A percentile compares a stretch with the other conserved stretches of the same genome.
Conservation (phyloP, 2,113 vertebrate genomes). For the Corythaixoides concolor region DNA sequence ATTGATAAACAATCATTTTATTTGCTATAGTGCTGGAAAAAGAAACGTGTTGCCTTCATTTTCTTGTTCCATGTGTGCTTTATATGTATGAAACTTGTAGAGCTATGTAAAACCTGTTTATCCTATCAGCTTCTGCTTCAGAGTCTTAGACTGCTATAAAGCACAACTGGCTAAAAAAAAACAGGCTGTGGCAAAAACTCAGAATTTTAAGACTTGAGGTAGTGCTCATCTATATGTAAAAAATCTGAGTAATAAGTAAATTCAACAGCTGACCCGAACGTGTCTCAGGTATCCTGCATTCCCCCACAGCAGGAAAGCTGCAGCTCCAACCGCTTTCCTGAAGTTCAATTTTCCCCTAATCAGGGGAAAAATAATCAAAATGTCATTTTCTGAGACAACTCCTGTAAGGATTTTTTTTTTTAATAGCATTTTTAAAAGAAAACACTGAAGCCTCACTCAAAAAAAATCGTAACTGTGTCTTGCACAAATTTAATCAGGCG, state of each 20-base stretch:
- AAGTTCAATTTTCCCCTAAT: neutral
- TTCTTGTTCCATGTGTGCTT: neutral
- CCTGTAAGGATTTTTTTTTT: neutral
- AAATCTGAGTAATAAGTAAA: neutral
- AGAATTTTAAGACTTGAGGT: neutral
- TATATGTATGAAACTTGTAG: neutral
- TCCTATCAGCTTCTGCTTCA: neutral
- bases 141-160: neutral
- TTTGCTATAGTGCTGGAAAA: neutral
- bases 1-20: conserved; percentile 60
- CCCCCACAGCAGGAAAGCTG: neutral
- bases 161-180: neutral
- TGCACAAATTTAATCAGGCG: neutral
- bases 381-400: neutral
- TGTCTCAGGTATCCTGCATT: neutral
- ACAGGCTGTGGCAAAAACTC: neutral
- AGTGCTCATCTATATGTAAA: neutral
- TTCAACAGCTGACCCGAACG: neutral
- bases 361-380: neutral
- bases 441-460: neutral
- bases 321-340: neutral
- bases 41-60: neutral
- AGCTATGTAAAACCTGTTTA: neutral
- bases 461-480: neutral
- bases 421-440: neutral